Conservation (phyloP, 92 coral and sea anemone species). For the Muricea muricata region DNA sequence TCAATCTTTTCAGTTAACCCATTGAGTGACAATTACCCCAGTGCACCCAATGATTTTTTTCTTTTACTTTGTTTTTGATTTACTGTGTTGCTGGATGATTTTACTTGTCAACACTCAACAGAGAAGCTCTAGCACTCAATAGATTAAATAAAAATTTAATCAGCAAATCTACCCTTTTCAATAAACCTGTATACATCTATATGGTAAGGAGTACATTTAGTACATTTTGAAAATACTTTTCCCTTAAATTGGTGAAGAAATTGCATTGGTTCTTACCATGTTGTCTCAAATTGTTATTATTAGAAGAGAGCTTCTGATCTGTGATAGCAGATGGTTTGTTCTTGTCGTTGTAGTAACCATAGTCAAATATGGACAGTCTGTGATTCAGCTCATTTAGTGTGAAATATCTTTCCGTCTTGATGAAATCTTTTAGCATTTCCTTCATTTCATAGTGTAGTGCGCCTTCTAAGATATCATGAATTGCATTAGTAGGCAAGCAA, state of each 20-base stretch:
- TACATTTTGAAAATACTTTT: neutral
- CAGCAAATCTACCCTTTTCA: neutral
- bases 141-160: too few relatives aligned
- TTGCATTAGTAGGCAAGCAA: neutral
- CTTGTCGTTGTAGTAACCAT: slow-evolving; percentile 4
- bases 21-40: too few relatives aligned
- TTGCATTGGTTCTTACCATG: neutral
- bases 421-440: slow-evolving; percentile 7
- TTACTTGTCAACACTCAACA: too few relatives aligned
- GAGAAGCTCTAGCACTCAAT: too few relatives aligned
- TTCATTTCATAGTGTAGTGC: slow-evolving; percentile 15
- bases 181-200: too few relatives aligned
- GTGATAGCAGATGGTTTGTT: neutral
- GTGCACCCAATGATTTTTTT: too few relatives aligned
- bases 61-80: too few relatives aligned
- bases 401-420: neutral
- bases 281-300: neutral
- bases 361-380: neutral
- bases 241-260: neutral
- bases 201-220: neutral
- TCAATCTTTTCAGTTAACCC: too few relatives aligned
- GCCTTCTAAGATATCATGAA: slow-evolving; percentile 30
- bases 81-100: too few relatives aligned
- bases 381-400: neutral
- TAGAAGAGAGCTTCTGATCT: neutral